Evolutionary conservation across 1,140 invertebrate species (phyloP), one percentile per base, ranked within the genome.

Genomic region (Ooceraea biroi): DNA sequence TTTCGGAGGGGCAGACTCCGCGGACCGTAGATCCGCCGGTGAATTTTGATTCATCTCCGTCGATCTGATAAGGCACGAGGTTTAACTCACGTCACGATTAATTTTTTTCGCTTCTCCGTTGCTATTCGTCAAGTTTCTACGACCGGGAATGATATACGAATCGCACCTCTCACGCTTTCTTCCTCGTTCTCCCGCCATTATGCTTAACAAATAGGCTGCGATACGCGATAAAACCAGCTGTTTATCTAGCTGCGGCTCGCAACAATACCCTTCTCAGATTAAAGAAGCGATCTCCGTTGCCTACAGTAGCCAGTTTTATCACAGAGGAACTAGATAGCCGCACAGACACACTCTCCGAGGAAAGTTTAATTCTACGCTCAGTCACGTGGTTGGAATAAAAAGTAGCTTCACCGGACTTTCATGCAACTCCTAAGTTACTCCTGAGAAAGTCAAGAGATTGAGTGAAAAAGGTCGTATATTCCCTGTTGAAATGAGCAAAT

Each of bases 221-320:
- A 77, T 66, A 77, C 17, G 65, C 65, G 76, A 80, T 80, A 71
- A 71, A 57, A 27, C 76, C 22, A 41, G 50, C 63, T 80, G 76
- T 80, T 71, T 58, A 80, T 80, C 76, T 71, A 80, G 76, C 44
- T 50, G 50, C 63, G 52, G 36, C 8, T 19, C 22, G 44, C 30
- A 78, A 80, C 76, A 80, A 80, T 80, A 80, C 52, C 50, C 76
- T 57, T 55, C 48, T 69, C 22, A 80, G 76, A 69, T 80, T 71
- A 22, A 58, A 71, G 50, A 69, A 36, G 19, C 46, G 65, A 80
- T 71, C 69, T 58, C 50, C 55, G 25, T 58, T 57, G 44, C 57
- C 63, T 69, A n/a, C 63, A 30, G 46, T 44, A 78, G 76, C 30
- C 12, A n/a, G 52, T 50, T 41, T 52, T 77, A 66, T 77, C 60